These are phyloP conservation scores for Lepidocolaptes lacrymiger DNA, from an alignment of 2,797 vertebrate species.

Conservation along the genomic window DNA sequence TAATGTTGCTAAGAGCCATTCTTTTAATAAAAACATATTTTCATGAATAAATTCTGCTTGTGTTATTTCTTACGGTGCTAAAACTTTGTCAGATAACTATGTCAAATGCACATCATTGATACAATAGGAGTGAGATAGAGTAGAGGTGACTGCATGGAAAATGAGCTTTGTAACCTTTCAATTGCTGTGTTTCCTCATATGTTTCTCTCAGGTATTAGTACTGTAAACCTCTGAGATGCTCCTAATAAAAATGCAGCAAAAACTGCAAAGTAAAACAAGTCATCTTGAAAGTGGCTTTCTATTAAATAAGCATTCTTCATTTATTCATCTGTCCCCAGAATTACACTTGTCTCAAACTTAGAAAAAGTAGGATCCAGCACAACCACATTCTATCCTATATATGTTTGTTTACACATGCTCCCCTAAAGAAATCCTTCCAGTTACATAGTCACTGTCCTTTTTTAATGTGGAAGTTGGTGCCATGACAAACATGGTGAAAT, in stretches of 20 bases:
- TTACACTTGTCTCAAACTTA: background rate
- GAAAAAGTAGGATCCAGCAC: fast-evolving
- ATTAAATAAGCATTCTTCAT: background rate
- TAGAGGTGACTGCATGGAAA: background rate
- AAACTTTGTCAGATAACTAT: background rate
- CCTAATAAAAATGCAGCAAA: background rate
- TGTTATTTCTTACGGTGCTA: background rate
- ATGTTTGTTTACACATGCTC: fast-evolving
- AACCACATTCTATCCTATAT: background rate
- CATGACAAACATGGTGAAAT: background rate
- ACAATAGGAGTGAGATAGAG: background rate
- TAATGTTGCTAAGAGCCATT: background rate
- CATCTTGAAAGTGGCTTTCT: background rate
- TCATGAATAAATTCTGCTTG: background rate
- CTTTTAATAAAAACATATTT: background rate
- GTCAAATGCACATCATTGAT: background rate
- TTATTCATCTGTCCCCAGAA: background rate
- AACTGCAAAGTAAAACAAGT: background rate
- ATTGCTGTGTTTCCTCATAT: background rate
- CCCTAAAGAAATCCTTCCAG: fast-evolving
- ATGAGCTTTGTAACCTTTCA: background rate
- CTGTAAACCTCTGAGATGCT: background rate
- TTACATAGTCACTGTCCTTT: background rate
- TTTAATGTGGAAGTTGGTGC: background rate
- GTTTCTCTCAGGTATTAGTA: background rate